phyloP scores from a whole-genome alignment of 1,140 invertebrate genomes.

The Cydia pomonella region DNA sequence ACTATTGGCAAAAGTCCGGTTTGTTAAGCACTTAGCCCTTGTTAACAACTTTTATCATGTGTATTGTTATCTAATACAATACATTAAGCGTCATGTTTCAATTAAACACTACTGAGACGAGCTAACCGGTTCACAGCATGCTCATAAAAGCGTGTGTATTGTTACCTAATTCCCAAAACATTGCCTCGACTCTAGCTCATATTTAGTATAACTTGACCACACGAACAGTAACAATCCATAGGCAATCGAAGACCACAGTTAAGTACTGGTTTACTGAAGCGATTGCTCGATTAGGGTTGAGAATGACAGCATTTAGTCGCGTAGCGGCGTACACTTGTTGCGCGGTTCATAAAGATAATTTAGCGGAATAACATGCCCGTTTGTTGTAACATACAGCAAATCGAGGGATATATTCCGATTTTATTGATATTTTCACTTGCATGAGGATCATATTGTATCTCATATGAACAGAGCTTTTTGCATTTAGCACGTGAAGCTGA shows the following conservation, averaged over 20 bases:
- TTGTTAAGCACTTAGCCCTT: no score
- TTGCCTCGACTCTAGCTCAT: background rate
- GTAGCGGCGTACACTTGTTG: constrained; percentile 13
- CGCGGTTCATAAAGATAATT: constrained; percentile 17
- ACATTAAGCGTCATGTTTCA: background rate
- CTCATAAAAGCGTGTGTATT: background rate
- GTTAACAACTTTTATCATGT: no score
- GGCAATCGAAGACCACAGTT: background rate
- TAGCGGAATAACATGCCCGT: constrained; percentile 2
- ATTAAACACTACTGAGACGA: background rate
- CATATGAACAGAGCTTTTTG: no score
- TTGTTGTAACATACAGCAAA: background rate
- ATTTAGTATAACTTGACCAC: background rate
- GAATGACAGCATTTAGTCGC: background rate
- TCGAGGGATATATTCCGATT: background rate
- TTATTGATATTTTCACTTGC: background rate
- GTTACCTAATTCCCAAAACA: background rate
- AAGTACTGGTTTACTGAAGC: background rate
- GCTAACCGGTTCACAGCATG: background rate
- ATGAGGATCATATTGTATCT: background rate
- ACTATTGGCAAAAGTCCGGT: no score
- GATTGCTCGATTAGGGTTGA: background rate
- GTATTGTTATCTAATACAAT: background rate
- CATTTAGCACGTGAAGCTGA: no score
- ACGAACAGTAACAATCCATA: background rate